phyloP scores from a whole-genome alignment of 1,140 invertebrate species.

The Camponotus vicinus region DNA sequence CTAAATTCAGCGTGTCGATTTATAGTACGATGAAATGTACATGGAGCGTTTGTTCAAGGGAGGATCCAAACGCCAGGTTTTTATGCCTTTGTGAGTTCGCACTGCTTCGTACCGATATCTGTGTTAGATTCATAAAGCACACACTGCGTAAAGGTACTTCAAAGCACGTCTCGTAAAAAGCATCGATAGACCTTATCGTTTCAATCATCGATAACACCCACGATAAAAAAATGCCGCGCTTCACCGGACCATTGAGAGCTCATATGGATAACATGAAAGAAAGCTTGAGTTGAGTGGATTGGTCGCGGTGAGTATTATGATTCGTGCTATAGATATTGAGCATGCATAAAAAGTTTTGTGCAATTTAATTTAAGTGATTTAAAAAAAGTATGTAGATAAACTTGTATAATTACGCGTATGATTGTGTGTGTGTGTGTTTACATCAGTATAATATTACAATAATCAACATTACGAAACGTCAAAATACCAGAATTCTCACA shows the following conservation, averaged over 20 bases:
- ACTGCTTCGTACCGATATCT: conserved; percentile 24
- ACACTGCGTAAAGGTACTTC: conserved; percentile 38
- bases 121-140: conserved; percentile 31
- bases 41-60: neutral
- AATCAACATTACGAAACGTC: neutral
- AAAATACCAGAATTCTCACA: neutral
- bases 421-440: neutral
- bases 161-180: conserved; percentile 60
- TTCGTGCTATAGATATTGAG: conserved; percentile 41
- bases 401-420: neutral
- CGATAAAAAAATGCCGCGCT: conserved; percentile 77
- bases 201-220: conserved; percentile 78
- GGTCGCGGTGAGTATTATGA: conserved; percentile 45
- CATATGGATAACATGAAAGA: conserved; percentile 70
- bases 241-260: conserved; percentile 47
- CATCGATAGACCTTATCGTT: conserved; percentile 62
- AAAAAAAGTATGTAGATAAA: neutral
- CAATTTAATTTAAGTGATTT: neutral
- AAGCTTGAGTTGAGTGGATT: conserved; percentile 62
- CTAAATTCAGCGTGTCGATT: conserved; percentile 24
- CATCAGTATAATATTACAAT: neutral
- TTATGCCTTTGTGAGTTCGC: neutral
- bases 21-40: conserved; percentile 19
- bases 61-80: conserved; percentile 18
- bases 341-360: neutral